A percentile compares a stretch with the other conserved stretches of the same genome.
These are phyloP conservation scores for Halocynthia roretzi DNA, from an alignment of 23 tunicate genomes.

Conservation along the genomic window DNA sequence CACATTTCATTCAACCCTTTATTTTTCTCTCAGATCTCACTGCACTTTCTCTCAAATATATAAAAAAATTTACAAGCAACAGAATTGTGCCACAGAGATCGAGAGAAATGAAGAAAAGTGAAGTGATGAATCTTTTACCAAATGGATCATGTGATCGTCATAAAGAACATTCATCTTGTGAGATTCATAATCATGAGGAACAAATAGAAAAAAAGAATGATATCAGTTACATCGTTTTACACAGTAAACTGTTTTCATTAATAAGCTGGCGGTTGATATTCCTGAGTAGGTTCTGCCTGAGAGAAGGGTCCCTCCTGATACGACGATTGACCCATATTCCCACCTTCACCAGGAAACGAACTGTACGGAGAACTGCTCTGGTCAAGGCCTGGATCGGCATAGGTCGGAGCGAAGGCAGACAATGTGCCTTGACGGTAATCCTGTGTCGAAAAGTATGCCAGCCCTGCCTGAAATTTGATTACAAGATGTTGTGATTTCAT, in stretches of 20 bases:
- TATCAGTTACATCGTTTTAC: too few species aligned
- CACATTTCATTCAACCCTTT: too few species aligned
- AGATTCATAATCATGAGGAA: too few species aligned
- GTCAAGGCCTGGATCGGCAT: slow-evolving; percentile 63
- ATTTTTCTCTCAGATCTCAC: too few species aligned
- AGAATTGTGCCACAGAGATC: too few species aligned
- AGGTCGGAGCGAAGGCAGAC: slow-evolving; percentile 90
- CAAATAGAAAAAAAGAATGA: too few species aligned
- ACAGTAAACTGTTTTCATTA: neutral
- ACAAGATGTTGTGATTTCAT: neutral
- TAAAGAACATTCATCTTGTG: too few species aligned
- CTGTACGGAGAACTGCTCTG: slow-evolving; percentile 84
- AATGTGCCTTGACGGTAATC: slow-evolving; percentile 88
- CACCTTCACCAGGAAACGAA: slow-evolving; percentile 83
- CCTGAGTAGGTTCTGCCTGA: slow-evolving; percentile 21
- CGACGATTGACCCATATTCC: slow-evolving; percentile 45
- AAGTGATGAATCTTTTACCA: too few species aligned
- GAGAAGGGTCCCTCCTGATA: slow-evolving; percentile 81
- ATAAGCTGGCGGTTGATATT: slow-evolving; percentile 70
- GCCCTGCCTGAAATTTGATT: slow-evolving; percentile 51
- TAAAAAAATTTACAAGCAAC: too few species aligned
- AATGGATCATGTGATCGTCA: too few species aligned
- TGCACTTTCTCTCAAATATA: too few species aligned
- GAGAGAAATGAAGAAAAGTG: too few species aligned
- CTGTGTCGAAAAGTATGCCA: slow-evolving; percentile 71